phyloP scores from a whole-genome alignment of 2,797 vertebrate species.

The Acanthornis magna region DNA sequence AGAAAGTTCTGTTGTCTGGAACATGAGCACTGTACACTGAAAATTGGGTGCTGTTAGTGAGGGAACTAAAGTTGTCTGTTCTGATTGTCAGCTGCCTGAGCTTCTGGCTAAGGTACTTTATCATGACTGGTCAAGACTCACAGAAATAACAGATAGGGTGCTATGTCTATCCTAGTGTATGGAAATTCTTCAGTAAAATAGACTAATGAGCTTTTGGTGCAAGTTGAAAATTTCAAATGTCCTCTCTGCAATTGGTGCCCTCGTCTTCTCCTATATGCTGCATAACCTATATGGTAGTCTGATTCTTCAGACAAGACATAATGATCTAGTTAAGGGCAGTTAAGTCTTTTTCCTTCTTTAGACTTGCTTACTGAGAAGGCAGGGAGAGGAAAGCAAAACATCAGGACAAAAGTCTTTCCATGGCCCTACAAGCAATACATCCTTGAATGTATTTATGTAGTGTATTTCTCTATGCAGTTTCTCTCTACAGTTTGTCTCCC shows the following conservation, averaged over 20 bases:
- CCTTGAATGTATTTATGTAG: not conserved
- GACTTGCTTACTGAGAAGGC: not conserved
- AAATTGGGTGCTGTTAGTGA: not conserved
- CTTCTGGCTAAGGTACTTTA: not conserved
- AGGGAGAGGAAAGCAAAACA: not conserved
- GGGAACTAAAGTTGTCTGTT: not conserved
- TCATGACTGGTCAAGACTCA: not conserved
- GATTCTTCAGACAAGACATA: not conserved
- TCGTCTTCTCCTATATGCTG: not conserved
- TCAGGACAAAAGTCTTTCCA: not conserved
- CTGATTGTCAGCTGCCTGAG: not conserved
- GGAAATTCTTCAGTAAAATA: not conserved
- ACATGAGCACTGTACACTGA: not conserved
- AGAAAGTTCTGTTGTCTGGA: not conserved
- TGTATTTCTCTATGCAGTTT: not conserved
- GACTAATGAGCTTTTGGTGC: not conserved
- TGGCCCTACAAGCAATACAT: rapidly evolving
- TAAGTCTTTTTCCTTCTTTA: not conserved
- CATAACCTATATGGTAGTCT: not conserved
- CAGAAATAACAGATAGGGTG: not conserved
- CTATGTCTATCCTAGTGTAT: not conserved
- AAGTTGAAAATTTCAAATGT: not conserved
- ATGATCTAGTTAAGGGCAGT: not conserved
- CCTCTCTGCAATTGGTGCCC: not conserved
- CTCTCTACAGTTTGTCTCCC: not conserved